Evolutionary conservation across 2,113 vertebrate species (phyloP), one percentile per base, ranked within the genome.

Genomic region (Naja naja): DNA sequence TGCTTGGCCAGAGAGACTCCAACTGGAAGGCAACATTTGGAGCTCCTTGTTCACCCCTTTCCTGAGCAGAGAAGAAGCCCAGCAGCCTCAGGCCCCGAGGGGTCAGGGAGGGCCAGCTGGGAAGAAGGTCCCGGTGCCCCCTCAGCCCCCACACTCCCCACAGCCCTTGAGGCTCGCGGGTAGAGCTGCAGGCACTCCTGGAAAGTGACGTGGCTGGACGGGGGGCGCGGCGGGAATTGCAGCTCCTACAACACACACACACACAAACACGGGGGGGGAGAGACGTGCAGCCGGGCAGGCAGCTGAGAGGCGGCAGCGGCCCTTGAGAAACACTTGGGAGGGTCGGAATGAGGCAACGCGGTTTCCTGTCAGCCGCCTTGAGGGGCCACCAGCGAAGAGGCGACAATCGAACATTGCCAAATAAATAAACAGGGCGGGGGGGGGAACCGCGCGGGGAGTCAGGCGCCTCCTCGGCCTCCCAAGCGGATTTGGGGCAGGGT

Each of bases 371-470:
- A 69, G 64, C 30, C 64, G 64, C 64, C 64, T 34, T 16, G 64
- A 69, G 30, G 14, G 5, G 30, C 60, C 30, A 0, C 12, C 30
- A 6, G 64, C 64, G 12, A 18, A 34, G 0, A 18, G 64, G 30
- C 64, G 64, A 12, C 12, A 34, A 16, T 5, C 1, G 10, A 5
- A 4, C 0, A 0, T 22, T 22, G 1, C 34, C 34, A 39, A 34
- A 3, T 9, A 0, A 43, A 81, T 3, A 8, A 81, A 39, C 6
- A 3, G 34, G 43, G 74, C 18, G 74, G 2, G 69, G n/a, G 16
- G 34, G 6, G 69, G 16, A 11, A 5, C 64, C 12, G 30, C 30
- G 1, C 2, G 64, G 2, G 34, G n/a, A 74, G 2, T 20, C 34
- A 20, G 69, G 2, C n/a, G 5, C 69, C 6, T 20, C 69, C 16